phyloP scores from a whole-genome alignment of 2,797 vertebrate species.

The Sebastes cheni region DNA sequence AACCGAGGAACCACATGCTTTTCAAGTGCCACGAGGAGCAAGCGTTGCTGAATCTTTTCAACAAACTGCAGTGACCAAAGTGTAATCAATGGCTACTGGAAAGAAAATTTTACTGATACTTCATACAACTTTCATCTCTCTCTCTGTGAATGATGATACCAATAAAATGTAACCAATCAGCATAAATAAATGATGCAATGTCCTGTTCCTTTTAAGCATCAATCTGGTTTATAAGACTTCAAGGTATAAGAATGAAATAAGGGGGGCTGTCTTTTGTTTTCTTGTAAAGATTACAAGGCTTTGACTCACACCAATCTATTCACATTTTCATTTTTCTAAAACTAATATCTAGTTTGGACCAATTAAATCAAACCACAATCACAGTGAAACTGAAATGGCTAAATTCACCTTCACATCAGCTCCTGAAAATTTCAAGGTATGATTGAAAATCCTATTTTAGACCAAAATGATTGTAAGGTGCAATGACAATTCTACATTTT shows the following conservation, averaged over 20 bases:
- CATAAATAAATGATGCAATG: constrained; percentile 37
- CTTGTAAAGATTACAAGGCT: constrained; percentile 4
- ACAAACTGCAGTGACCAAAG: constrained; percentile 66
- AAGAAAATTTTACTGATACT: constrained; percentile 32
- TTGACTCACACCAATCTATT: constrained; percentile 41
- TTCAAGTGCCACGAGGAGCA: constrained; percentile 66
- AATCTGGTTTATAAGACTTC: constrained; percentile 35
- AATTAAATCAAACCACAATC: constrained; percentile 63
- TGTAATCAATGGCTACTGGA: constrained; percentile 55
- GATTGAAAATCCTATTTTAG: constrained; percentile 79
- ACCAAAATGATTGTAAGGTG: constrained; percentile 83
- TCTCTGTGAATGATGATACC: constrained; percentile 39
- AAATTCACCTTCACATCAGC: constrained; percentile 60
- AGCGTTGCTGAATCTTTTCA: constrained; percentile 61
- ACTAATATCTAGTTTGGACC: constrained; percentile 52
- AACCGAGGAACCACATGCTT: constrained; percentile 68
- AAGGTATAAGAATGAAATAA: constrained; percentile 37
- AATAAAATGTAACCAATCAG: constrained; percentile 34
- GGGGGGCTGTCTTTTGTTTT: constrained; percentile 22
- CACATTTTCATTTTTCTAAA: constrained; percentile 51
- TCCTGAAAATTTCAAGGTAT: constrained; percentile 53
- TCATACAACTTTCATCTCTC: constrained; percentile 35
- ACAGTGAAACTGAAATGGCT: constrained; percentile 55
- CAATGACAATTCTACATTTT: constrained; percentile 69
- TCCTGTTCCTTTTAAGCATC: constrained; percentile 20